These are phyloP conservation scores for Sterna hirundo DNA, from an alignment of 2,113 vertebrate genomes.

Conservation along the genomic window DNA sequence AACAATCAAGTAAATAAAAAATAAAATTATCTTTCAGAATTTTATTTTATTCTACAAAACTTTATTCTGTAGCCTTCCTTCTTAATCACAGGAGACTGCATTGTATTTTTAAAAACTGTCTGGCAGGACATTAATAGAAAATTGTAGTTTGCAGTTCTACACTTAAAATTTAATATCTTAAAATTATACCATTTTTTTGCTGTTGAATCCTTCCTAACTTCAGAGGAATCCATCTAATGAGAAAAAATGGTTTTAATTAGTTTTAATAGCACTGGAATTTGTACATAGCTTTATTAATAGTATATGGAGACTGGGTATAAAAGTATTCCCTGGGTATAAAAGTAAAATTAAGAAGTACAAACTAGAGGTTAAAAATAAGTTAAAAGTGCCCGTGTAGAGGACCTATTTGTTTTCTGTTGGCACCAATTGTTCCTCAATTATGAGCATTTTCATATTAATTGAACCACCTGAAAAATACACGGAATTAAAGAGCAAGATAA, in stretches of 20 bases:
- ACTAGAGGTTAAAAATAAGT: background rate
- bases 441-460: background rate
- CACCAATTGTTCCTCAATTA: background rate
- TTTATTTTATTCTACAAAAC: background rate
- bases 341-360: background rate
- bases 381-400: background rate
- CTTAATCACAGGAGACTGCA: background rate
- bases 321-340: background rate
- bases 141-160: background rate
- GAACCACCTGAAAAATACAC: background rate
- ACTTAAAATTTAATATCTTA: background rate
- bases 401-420: background rate
- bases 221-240: background rate
- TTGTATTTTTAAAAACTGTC: background rate
- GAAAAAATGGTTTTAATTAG: slow-evolving; percentile 24
- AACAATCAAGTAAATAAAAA: background rate
- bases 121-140: background rate
- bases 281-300: background rate
- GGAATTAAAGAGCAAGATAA: background rate
- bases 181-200: background rate
- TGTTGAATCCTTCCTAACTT: background rate
- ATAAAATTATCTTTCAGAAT: background rate
- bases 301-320: background rate
- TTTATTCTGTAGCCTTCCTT: background rate
- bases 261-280: background rate